Evolutionary conservation across 2,797 vertebrate genomes (phyloP), one percentile per base, ranked within the genome.

Genomic region (Spatula clypeata): DNA sequence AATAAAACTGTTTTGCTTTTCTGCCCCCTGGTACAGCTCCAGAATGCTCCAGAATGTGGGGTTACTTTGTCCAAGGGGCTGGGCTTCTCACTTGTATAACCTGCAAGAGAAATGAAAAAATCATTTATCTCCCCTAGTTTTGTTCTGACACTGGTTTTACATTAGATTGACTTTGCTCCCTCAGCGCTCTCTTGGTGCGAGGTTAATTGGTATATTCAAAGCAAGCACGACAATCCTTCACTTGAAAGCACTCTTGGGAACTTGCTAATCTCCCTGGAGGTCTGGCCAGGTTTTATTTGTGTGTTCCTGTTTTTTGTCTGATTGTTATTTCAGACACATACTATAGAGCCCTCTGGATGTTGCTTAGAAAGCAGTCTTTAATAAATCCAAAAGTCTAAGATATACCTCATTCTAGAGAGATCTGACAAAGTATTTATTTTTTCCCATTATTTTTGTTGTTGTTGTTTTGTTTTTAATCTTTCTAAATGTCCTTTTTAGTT

Each of bases 21-120:
- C 36, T 65, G 18, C 11, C 1, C 4, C 4, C 1, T 34, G 40
- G 5, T 53, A 21, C 0, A 0, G 8, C 26, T 93, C 24, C 42
- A 67, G 26, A 2, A 17, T 27, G 3, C 23, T 94, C 24, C 42
- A 67, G 29, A 2, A 17, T 27, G 3, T 77, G 26, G 5, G 14
- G 3, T 23, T 54, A 15, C 57, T 89, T 53, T 74, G 13, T 20
- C 60, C n/a, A 54, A 44, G 27, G 7, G 5, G 32, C 19, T 29
- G 10, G 24, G 24, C 31, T 81, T 91, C 27, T 65, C 24, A 44
- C 4, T 8, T 38, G 3, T 23, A 24, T 65, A 57, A 49, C 8
- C 1, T 9, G 6, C 13, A 6, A 14, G 42, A 44, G 14, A 90
- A 58, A 5, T 23, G 10, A 55, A 84, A 69, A 38, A 61, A 44